Conservation (phyloP, 2,888 invertebrate species). For the Lepidocyrtinus sp. region DNA sequence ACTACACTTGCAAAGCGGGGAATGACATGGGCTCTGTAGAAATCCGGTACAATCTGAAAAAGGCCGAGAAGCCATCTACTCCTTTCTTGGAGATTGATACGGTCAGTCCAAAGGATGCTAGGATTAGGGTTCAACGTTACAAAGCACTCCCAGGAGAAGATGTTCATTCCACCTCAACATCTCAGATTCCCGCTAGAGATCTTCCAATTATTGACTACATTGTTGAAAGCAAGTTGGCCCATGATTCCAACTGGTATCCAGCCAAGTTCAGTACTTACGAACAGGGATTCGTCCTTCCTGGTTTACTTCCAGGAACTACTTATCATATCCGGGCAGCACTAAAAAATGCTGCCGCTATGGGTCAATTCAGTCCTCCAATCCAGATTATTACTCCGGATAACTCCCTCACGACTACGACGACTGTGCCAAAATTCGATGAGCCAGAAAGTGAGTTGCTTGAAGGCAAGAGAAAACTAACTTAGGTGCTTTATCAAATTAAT, state of each 20-base stretch:
- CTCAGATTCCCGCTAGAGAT: constrained; percentile 38
- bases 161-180: not conserved
- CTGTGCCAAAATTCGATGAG: constrained; percentile 33
- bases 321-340: constrained; percentile 62
- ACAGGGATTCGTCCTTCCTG: constrained; percentile 56
- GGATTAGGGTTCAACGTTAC: constrained; percentile 53
- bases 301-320: constrained; percentile 52
- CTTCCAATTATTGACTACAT: constrained; percentile 57
- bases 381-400: constrained; percentile 50
- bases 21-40: constrained; percentile 52
- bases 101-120: constrained; percentile 49
- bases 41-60: constrained; percentile 48
- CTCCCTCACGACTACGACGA: constrained; percentile 23
- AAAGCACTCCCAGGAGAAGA: constrained; percentile 54
- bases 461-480: not conserved
- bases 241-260: constrained; percentile 55
- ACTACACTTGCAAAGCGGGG: constrained; percentile 57
- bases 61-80: constrained; percentile 52
- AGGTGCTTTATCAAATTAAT: not conserved
- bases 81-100: constrained; percentile 61
- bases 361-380: constrained; percentile 55
- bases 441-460: constrained; percentile 40
- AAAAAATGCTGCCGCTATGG: constrained; percentile 50
- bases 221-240: constrained; percentile 55
- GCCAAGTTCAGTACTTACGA: constrained; percentile 53